Evolutionary conservation across 1,140 invertebrate species (phyloP).

Genomic region (Teleopsis dalmanni): DNA sequence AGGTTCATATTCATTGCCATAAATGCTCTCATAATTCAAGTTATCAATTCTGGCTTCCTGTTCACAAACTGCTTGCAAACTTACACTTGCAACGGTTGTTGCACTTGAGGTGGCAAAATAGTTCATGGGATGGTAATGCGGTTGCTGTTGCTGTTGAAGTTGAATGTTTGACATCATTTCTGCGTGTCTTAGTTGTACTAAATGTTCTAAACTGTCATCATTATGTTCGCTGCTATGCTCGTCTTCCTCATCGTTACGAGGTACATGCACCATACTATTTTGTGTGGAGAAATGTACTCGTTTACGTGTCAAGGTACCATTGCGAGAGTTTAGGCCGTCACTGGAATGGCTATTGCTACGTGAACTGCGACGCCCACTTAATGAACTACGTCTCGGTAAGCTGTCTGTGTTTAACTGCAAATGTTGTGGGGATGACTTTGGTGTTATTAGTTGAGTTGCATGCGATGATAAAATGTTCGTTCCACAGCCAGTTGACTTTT

Average conservation of each 20-base stretch:
- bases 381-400: slow-evolving; percentile 21
- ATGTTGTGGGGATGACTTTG: slow-evolving; percentile 5
- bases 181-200: neutral
- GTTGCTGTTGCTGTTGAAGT: neutral
- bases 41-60: slow-evolving; percentile 14
- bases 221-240: slow-evolving; percentile 9
- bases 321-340: slow-evolving; percentile 7
- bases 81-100: neutral
- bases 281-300: slow-evolving; percentile 42
- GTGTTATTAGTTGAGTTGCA: neutral
- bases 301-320: slow-evolving; percentile 23
- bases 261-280: slow-evolving; percentile 42
- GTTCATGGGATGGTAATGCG: slow-evolving; percentile 11
- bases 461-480: neutral
- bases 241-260: slow-evolving; percentile 25
- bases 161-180: slow-evolving; percentile 11
- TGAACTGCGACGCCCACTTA: slow-evolving; percentile 19
- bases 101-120: neutral
- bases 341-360: slow-evolving; percentile 13
- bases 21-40: slow-evolving; percentile 45
- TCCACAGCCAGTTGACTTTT: slow-evolving; percentile 11
- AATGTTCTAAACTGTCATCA: neutral
- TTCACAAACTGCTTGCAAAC: neutral
- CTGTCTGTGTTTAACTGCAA: slow-evolving; percentile 6
- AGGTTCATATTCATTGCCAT: slow-evolving; percentile 51